phyloP scores from a whole-genome alignment of 1,140 invertebrate species.

The Coenobita brevimanus region DNA sequence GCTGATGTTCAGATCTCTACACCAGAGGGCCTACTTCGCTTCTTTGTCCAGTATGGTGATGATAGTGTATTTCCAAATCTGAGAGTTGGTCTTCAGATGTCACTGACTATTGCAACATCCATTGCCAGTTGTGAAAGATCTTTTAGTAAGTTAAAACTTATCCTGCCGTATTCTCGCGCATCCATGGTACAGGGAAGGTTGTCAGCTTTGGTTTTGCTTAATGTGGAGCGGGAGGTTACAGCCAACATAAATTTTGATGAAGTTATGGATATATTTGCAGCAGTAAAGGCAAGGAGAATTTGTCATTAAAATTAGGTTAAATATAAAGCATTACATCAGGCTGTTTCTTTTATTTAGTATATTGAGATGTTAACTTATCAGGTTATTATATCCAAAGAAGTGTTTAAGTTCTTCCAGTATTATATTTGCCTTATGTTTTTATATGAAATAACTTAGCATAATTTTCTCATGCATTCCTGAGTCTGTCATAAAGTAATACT shows the following conservation, averaged over 20 bases:
- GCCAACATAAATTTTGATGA: background rate
- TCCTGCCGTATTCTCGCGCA: background rate
- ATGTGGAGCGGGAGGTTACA: background rate
- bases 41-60: slow-evolving; percentile 8
- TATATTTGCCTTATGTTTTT: too few relatives aligned
- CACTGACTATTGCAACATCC: background rate
- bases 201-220: too few relatives aligned
- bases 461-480: too few relatives aligned
- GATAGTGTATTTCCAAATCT: slow-evolving; percentile 21
- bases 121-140: background rate
- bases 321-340: too few relatives aligned
- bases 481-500: too few relatives aligned
- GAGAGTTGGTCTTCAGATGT: slow-evolving; percentile 12
- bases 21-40: background rate
- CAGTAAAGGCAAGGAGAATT: background rate
- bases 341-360: too few relatives aligned
- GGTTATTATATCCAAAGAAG: too few relatives aligned
- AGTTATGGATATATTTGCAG: background rate
- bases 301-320: slow-evolving; percentile 4
- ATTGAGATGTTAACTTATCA: too few relatives aligned
- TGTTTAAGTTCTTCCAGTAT: too few relatives aligned
- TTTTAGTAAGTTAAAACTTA: background rate
- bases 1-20: background rate
- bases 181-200: slow-evolving; percentile 8
- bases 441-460: too few relatives aligned